Conservation (phyloP, 2,888 invertebrate genomes). For the Limnephilus marmoratus region DNA sequence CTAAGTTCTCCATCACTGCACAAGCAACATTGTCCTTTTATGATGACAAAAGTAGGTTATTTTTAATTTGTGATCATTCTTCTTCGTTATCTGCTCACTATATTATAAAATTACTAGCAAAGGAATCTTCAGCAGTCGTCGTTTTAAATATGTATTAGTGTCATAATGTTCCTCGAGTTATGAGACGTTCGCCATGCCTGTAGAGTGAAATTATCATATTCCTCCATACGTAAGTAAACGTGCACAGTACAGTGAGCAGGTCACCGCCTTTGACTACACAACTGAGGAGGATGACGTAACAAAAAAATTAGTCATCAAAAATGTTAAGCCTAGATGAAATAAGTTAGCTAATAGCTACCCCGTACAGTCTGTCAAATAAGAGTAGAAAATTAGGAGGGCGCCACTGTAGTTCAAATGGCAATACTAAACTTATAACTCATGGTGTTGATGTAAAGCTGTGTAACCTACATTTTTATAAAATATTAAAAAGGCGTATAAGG, state of each 20-base stretch:
- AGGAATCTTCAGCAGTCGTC: background rate
- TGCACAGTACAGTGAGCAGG: background rate
- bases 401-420: too few species aligned
- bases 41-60: too few species aligned
- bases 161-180: slow-evolving; percentile 49
- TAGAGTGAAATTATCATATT: slow-evolving; percentile 47
- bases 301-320: background rate
- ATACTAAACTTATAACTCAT: too few species aligned
- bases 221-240: slow-evolving; percentile 9
- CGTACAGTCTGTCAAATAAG: too few species aligned
- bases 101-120: slow-evolving; percentile 28
- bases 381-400: too few species aligned
- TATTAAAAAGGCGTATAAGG: too few species aligned
- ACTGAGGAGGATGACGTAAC: background rate
- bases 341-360: too few species aligned
- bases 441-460: too few species aligned
- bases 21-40: too few species aligned
- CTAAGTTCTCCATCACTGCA: too few species aligned
- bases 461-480: too few species aligned
- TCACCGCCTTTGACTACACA: background rate
- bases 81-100: slow-evolving; percentile 12
- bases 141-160: slow-evolving; percentile 14
- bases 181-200: slow-evolving; percentile 41
- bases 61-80: background rate
- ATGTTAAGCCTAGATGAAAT: too few species aligned